Percentiles rank a stretch among this genome's conserved stretches.
These are phyloP conservation scores for Euclidia mi DNA, from an alignment of 2,888 invertebrate species.

Conservation along the genomic window DNA sequence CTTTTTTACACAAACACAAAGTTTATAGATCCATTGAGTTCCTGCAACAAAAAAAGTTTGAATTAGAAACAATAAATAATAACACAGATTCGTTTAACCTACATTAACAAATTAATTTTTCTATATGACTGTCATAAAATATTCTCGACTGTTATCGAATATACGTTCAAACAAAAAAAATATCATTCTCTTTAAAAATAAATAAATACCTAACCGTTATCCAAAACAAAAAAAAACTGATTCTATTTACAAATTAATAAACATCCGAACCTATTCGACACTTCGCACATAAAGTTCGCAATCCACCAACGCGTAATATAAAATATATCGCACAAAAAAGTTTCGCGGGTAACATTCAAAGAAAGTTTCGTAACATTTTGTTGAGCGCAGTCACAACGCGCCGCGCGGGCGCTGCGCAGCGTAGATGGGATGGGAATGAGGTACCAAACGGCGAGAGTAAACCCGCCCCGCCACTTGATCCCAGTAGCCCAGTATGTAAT, in stretches of 20 bases:
- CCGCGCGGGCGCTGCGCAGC: constrained; percentile 40
- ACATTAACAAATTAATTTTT: too few relatives aligned
- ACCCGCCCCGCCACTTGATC: constrained; percentile 51
- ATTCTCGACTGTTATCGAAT: too few relatives aligned
- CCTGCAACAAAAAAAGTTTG: constrained; percentile 57
- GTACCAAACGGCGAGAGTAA: constrained; percentile 88
- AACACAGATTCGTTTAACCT: too few relatives aligned
- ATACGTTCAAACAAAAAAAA: too few relatives aligned
- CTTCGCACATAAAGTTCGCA: too few relatives aligned
- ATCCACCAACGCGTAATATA: too few relatives aligned
- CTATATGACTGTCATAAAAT: too few relatives aligned
- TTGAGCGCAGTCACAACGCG: constrained; percentile 19
- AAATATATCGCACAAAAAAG: constrained; percentile 8
- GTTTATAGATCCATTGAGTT: constrained; percentile 21
- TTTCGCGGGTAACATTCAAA: neutral
- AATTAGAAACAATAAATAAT: neutral
- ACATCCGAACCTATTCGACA: too few relatives aligned
- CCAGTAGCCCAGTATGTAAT: neutral
- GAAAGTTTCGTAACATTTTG: constrained; percentile 2
- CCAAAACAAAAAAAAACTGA: too few relatives aligned
- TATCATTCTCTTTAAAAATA: too few relatives aligned
- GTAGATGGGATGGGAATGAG: constrained; percentile 58
- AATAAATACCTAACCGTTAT: too few relatives aligned
- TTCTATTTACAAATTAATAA: too few relatives aligned
- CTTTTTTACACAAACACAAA: constrained; percentile 23